Base-by-base conservation (phyloP, 1,140 invertebrate genomes). In the Ephestia elutella region DNA sequence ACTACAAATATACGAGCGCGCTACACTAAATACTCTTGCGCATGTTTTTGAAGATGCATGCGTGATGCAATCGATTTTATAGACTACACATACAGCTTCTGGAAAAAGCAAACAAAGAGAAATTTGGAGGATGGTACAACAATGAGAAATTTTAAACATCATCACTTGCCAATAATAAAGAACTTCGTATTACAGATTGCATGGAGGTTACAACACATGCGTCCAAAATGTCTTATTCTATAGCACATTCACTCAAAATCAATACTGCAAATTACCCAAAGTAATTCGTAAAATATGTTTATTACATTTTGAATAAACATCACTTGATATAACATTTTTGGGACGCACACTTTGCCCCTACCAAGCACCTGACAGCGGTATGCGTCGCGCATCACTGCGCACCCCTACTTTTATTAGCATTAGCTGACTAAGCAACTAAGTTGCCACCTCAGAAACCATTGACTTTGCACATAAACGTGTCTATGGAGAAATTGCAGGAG, bases 331-430 rank as follows among this genome's bases (percentile, higher is more conserved):
- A 44, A n/a, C 38, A 15, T n/a, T 44, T 25, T 44, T 8, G 38
- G 13, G 15, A 44, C 38, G 7, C 13, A 44, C n/a, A n/a, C n/a
- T 10, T 10, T 15, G 32, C 32, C 38, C 38, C 30, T 10, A 44
- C 38, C 38, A 44, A 5, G 13, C n/a, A 44, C 38, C n/a, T 44
- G 38, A 44, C 38, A 15, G 15, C 38, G 59, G 63, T 60, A 62
- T 60, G 61, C 49, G 71, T 65, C 21, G 50, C 75, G 62, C 70
- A 35, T 55, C 56, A 63, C 20, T 71, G 70, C 60, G 32, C 73
- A 71, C 71, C 69, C 72, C 61, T 56, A 65, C 65, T 71, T 78
- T 79, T 80, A 79, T 80, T 80, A 82, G 65, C 63, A 76, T 78
- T 77, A 70, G 76, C 75, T 82, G 78, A 82, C 78, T 74, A 73